Conservation (phyloP, 1,140 invertebrate genomes). For the Eubasilissa regina region DNA sequence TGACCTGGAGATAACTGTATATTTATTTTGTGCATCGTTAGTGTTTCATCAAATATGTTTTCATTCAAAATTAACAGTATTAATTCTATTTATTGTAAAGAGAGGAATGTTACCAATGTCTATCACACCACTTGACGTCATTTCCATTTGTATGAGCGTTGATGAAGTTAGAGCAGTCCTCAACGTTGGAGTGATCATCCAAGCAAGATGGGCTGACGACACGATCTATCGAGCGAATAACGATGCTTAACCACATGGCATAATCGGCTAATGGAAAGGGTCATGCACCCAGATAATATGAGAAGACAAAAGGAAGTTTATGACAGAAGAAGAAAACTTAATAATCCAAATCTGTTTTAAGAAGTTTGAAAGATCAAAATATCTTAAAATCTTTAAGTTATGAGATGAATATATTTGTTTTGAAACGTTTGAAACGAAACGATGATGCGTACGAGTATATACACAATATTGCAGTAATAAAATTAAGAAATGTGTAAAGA, state of each 20-base stretch:
- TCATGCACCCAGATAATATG: slow-evolving; percentile 9
- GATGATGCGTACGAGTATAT: too few relatives aligned
- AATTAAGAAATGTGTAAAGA: too few relatives aligned
- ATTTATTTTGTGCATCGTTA: too few relatives aligned
- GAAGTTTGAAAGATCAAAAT: too few relatives aligned
- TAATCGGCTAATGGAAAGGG: slow-evolving; percentile 40
- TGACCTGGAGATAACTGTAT: too few relatives aligned
- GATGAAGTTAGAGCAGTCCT: slow-evolving; percentile 15
- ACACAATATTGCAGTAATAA: too few relatives aligned
- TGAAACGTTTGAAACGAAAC: too few relatives aligned
- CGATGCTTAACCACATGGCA: slow-evolving; percentile 47
- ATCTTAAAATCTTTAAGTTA: too few relatives aligned
- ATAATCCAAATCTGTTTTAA: too few relatives aligned
- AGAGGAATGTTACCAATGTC: neutral
- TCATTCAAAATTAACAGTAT: too few relatives aligned
- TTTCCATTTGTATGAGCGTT: neutral
- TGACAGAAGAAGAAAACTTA: neutral
- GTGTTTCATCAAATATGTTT: too few relatives aligned
- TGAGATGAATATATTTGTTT: too few relatives aligned
- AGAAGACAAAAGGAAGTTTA: neutral
- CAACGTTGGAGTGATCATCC: slow-evolving; percentile 17
- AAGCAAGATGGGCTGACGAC: slow-evolving; percentile 23
- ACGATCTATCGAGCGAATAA: slow-evolving; percentile 43
- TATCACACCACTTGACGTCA: slow-evolving; percentile 20
- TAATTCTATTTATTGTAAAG: neutral